phyloP scores from a whole-genome alignment of 2,113 vertebrate genomes.

The Hydropotes inermis region DNA sequence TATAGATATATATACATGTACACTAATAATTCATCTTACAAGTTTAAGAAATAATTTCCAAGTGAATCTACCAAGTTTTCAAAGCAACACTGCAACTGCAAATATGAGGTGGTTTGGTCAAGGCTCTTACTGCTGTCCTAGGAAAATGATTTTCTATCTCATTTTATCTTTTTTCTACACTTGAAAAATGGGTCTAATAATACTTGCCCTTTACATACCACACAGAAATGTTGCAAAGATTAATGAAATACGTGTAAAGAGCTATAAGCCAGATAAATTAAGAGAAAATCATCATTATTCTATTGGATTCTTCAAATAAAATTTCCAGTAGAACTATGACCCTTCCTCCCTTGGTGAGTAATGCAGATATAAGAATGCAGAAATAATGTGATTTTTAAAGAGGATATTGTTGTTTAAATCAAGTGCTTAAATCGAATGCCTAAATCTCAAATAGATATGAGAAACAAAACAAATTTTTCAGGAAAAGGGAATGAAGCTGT shows the following conservation, averaged over 20 bases:
- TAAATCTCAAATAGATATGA: background rate
- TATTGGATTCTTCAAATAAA: conserved; percentile 39
- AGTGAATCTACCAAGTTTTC: background rate
- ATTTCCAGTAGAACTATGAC: background rate
- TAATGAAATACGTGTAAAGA: conserved; percentile 53
- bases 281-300: conserved; percentile 4
- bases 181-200: conserved; percentile 67
- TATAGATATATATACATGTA: background rate
- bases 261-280: conserved; percentile 34
- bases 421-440: background rate
- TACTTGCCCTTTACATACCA: conserved; percentile 50
- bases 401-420: background rate
- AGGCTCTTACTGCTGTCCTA: background rate
- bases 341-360: background rate
- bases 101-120: background rate
- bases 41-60: background rate
- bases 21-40: background rate
- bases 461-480: background rate
- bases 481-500: background rate
- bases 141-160: conserved; percentile 48
- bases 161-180: conserved; percentile 40
- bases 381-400: background rate
- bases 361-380: background rate
- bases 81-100: background rate
- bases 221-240: background rate